Percentiles rank a stretch among this genome's conserved stretches.
phyloP scores from a whole-genome alignment of 2,888 invertebrate species.

The Pollenia amentaria region DNA sequence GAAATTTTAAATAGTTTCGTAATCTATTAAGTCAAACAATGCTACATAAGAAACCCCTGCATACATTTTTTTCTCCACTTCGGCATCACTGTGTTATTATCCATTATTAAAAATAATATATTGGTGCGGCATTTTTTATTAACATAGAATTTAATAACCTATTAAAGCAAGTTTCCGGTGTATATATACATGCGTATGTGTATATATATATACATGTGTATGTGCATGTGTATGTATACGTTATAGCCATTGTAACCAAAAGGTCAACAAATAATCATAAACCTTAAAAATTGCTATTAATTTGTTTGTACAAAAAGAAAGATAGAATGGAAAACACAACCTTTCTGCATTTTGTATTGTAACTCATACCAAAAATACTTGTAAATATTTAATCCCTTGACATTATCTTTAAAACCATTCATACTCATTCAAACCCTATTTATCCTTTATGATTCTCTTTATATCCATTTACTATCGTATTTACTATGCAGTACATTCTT shows the following conservation, averaged over 20 bases:
- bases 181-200: neutral
- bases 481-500: neutral
- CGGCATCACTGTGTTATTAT: too few species aligned
- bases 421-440: constrained; percentile 15
- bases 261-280: constrained; percentile 53
- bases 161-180: constrained; percentile 31
- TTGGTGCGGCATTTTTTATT: constrained; percentile 20
- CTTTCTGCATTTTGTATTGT: constrained; percentile 12
- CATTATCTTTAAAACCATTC: constrained; percentile 67
- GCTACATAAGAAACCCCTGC: too few species aligned
- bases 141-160: constrained; percentile 47
- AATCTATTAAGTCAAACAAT: too few species aligned
- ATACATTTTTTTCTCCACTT: too few species aligned
- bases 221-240: neutral
- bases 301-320: constrained; percentile 40
- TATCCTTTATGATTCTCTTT: constrained; percentile 18
- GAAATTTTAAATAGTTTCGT: too few species aligned
- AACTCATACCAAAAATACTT: constrained; percentile 14
- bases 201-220: neutral
- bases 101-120: neutral
- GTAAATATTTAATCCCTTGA: constrained; percentile 67
- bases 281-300: constrained; percentile 59
- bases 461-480: neutral
- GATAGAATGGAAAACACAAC: constrained; percentile 13
- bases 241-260: constrained; percentile 33